Percentiles rank a stretch among this genome's conserved stretches.
Evolutionary conservation across 37 sponge, comb jelly and placozoan species (phyloP).

Genomic region (Amphimedon queenslandica): DNA sequence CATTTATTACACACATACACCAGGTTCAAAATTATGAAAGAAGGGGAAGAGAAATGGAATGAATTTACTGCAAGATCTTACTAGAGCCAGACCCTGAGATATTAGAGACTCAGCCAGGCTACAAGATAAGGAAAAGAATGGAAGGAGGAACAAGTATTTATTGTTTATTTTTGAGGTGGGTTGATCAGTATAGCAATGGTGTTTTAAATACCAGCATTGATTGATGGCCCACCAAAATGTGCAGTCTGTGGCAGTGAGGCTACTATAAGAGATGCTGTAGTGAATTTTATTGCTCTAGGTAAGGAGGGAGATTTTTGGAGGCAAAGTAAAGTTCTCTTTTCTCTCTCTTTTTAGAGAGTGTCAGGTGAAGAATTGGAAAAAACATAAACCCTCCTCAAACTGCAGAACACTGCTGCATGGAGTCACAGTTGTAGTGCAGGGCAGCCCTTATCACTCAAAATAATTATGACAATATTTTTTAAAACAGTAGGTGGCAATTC

Average conservation of each 20-base stretch:
- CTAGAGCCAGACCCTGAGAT: slow-evolving; percentile 50
- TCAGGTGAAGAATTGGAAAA: slow-evolving; percentile 95
- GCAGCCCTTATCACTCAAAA: too few relatives aligned
- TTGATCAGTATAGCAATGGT: slow-evolving; percentile 65
- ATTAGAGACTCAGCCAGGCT: slow-evolving; percentile 51
- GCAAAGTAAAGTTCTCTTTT: neutral
- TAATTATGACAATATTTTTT: too few relatives aligned
- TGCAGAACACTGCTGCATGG: too few relatives aligned
- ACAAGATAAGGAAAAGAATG: too few relatives aligned
- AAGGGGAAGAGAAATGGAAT: slow-evolving; percentile 47
- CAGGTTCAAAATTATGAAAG: slow-evolving; percentile 23
- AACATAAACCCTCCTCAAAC: slow-evolving; percentile 87
- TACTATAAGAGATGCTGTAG: too few relatives aligned
- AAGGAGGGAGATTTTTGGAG: too few relatives aligned
- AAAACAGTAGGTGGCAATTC: too few relatives aligned
- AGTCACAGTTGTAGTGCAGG: too few relatives aligned
- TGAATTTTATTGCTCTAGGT: too few relatives aligned
- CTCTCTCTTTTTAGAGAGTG: slow-evolving; percentile 66
- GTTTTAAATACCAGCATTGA: slow-evolving; percentile 54
- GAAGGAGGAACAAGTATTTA: too few relatives aligned
- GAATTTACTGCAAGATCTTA: slow-evolving; percentile 35
- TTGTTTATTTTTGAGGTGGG: slow-evolving; percentile 43
- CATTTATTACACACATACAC: too few relatives aligned
- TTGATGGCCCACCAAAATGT: slow-evolving; percentile 85
- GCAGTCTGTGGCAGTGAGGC: slow-evolving; percentile 82